These are phyloP conservation scores for Lithosia quadra DNA, from an alignment of 2,888 invertebrate species.

Conservation along the genomic window DNA sequence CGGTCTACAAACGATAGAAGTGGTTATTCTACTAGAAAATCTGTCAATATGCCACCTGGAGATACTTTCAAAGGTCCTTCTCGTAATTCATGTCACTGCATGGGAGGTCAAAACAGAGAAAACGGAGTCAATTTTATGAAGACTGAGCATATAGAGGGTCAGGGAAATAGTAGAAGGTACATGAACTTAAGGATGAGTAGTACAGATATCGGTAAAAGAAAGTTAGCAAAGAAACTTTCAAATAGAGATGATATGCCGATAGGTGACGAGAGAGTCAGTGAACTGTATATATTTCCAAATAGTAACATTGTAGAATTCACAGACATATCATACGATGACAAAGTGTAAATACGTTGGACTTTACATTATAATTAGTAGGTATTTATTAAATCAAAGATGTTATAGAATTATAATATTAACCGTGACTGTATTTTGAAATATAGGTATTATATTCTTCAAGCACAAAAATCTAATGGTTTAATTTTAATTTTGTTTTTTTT, in stretches of 20 bases:
- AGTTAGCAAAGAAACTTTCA: constrained; percentile 55
- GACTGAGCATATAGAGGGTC: constrained; percentile 59
- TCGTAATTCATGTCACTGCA: constrained; percentile 70
- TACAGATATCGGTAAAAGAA: constrained; percentile 58
- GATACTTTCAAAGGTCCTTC: constrained; percentile 67
- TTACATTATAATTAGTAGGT: constrained; percentile 44
- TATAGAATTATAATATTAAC: constrained; percentile 48
- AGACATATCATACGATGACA: constrained; percentile 79
- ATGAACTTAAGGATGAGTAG: constrained; percentile 50
- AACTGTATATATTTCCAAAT: constrained; percentile 82
- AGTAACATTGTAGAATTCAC: constrained; percentile 82
- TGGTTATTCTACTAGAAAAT: constrained; percentile 73
- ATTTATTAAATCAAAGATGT: constrained; percentile 54
- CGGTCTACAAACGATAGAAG: constrained; percentile 80
- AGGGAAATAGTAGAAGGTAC: constrained; percentile 56
- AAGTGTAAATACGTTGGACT: constrained; percentile 68
- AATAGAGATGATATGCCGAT: constrained; percentile 64
- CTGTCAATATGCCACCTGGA: constrained; percentile 66
- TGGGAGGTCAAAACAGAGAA: constrained; percentile 66
- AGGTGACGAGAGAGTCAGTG: constrained; percentile 78
- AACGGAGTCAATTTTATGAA: constrained; percentile 67
- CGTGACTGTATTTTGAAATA: constrained; percentile 35
- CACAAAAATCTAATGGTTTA: constrained; percentile 7
- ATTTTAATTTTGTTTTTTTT: too few species aligned
- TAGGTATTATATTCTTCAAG: constrained; percentile 24